A percentile compares a stretch with the other conserved stretches of the same genome.
phyloP scores from a whole-genome alignment of 2,113 vertebrate genomes.

The Perca fluviatilis region DNA sequence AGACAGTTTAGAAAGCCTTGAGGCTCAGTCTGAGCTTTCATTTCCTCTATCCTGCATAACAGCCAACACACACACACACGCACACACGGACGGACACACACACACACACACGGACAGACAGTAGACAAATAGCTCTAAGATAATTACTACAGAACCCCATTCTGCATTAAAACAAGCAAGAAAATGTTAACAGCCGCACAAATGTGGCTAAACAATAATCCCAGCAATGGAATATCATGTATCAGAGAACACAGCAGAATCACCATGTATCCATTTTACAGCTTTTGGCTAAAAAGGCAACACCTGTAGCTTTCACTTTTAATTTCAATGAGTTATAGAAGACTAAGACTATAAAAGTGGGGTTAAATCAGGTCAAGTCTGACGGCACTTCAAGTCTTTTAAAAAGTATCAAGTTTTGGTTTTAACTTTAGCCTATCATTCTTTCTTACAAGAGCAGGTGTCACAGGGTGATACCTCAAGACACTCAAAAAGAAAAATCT shows the following conservation, averaged over 20 bases:
- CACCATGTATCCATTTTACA: not conserved
- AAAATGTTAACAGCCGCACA: not conserved
- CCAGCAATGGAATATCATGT: slow-evolving; percentile 13
- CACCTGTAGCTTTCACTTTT: slow-evolving; percentile 1
- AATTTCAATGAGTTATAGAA: not conserved
- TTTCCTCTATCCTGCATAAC: slow-evolving; percentile 83
- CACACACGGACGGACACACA: slow-evolving; percentile 34
- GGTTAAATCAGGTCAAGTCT: slow-evolving; percentile 9
- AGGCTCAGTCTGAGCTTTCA: slow-evolving; percentile 83
- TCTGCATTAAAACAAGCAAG: slow-evolving; percentile 27
- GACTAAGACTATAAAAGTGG: not conserved
- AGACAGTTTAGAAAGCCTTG: slow-evolving; percentile 78
- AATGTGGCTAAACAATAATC: slow-evolving; percentile 2
- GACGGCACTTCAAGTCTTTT: not conserved
- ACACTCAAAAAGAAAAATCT: slow-evolving; percentile 10
- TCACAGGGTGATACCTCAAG: slow-evolving; percentile 1
- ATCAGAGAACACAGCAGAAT: slow-evolving; percentile 4
- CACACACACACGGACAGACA: not conserved
- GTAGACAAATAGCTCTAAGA: slow-evolving; percentile 40
- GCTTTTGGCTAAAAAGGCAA: not conserved
- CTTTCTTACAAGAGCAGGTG: slow-evolving; percentile 22
- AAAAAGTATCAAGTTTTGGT: slow-evolving; percentile 9
- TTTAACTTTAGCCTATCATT: slow-evolving; percentile 10
- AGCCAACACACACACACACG: slow-evolving; percentile 57
- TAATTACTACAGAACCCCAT: slow-evolving; percentile 29